Conservation (phyloP, 1,140 invertebrate species). For the Portunus trituberculatus region DNA sequence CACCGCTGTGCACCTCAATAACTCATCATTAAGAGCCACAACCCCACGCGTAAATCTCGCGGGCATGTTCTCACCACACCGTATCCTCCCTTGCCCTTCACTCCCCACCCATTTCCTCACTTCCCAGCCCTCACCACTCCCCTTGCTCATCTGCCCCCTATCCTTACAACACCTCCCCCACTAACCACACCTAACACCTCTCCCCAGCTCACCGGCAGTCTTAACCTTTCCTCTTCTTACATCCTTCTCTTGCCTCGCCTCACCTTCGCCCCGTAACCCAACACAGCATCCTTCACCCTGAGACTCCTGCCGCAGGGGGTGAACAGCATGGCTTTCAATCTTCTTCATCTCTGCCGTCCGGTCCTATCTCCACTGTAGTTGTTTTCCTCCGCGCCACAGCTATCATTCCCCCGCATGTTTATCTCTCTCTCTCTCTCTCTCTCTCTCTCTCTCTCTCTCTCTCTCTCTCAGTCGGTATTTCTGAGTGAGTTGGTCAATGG, state of each 20-base stretch:
- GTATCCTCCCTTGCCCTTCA: background rate
- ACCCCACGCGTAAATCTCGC: background rate
- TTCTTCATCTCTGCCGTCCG: background rate
- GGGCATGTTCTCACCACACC: conserved; percentile 17
- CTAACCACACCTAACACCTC: too few species aligned
- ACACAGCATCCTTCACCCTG: background rate
- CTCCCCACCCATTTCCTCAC: background rate
- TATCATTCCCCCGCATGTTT: background rate
- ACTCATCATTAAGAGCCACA: conserved; percentile 21
- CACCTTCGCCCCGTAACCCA: too few species aligned
- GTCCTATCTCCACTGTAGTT: background rate
- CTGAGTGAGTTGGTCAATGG: background rate
- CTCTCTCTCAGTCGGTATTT: background rate
- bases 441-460: background rate
- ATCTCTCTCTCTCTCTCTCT: conserved; percentile 38
- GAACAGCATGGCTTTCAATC: background rate
- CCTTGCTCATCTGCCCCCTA: background rate
- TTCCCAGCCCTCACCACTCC: background rate
- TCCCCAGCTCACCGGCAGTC: too few species aligned
- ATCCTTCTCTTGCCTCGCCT: too few species aligned
- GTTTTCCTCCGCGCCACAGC: background rate
- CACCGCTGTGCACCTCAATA: conserved; percentile 6
- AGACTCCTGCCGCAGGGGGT: background rate
- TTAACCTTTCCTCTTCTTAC: background rate
- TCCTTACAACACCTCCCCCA: background rate